Evolutionary conservation across 2,888 invertebrate genomes (phyloP), one percentile per base, ranked within the genome.

Genomic region (Heliconius hortense): DNA sequence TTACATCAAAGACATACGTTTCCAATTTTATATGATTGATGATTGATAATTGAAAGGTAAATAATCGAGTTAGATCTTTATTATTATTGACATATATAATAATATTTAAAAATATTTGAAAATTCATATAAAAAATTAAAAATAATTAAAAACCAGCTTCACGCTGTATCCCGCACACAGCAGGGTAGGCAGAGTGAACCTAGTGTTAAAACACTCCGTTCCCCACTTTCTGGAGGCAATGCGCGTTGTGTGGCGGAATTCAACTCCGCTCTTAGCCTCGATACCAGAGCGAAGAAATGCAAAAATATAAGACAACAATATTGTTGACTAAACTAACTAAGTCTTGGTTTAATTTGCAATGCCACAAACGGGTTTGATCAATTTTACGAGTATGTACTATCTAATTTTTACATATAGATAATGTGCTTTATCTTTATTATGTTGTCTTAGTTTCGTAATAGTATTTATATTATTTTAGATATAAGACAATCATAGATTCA

Each of bases 371-470:
- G 7, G 18, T 62, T 28, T 62, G 62, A 62, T 62, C 2, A 62
- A 21, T 63, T 63, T 31, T 8, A 31, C 8, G 18, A 53, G 18
- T 21, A 48, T 15, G 3, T 18, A 53, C 15, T 21, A 31, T 63
- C 31, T 31, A 21, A 8, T 63, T 63, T 63, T 31, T 63, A 28
- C 15, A 31, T 10, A 31, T 21, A 63, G 63, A 31, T 63, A 63
- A 63, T 63, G 21, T 2, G 1, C 31, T 63, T 63, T 63, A 31
- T 63, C 63, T 63, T 63, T 63, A 31, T 63, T 63, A 63, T 21
- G 21, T 7, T 15, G 62, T 62, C 28, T 62, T 62, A 62, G 15
- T 62, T 62, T 62, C 28, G 62, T 62, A 28, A 62, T 62, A 28
- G 62, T 28, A 18, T 18, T 18, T n/a, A 28, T 62, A 28, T 62